phyloP scores from a whole-genome alignment of 2,113 vertebrate genomes.

The Leucopsar rothschildi region DNA sequence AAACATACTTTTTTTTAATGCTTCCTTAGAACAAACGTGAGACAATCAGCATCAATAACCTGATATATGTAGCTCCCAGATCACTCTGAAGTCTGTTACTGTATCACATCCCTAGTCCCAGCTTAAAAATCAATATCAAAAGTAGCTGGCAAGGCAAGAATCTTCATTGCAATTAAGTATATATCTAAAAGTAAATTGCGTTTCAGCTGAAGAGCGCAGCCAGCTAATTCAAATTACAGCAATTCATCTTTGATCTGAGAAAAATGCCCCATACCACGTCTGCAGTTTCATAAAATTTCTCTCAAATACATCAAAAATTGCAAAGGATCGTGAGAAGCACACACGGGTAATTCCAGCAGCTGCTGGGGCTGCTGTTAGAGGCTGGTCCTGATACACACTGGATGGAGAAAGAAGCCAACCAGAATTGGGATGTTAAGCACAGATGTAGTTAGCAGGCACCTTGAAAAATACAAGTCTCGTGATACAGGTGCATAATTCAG shows the following conservation, averaged over 20 bases:
- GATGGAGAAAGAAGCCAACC: neutral
- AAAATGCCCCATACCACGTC: neutral
- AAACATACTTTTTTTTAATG: neutral
- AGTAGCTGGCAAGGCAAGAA: constrained; percentile 58
- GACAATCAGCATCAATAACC: constrained; percentile 36
- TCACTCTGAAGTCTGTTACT: constrained; percentile 14
- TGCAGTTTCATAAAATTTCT: constrained; percentile 39
- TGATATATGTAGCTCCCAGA: constrained; percentile 44
- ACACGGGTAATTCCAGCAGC: neutral
- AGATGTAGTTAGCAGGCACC: neutral
- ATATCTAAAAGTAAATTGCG: constrained; percentile 48
- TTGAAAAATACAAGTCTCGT: neutral
- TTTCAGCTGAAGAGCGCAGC: constrained; percentile 22
- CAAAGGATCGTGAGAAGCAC: neutral
- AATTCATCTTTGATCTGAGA: constrained; percentile 50
- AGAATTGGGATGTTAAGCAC: neutral
- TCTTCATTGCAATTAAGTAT: constrained; percentile 57
- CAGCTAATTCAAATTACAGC: constrained; percentile 60
- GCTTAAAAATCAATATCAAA: constrained; percentile 62
- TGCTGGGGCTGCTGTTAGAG: neutral
- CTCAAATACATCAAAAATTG: constrained; percentile 29
- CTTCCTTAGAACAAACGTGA: neutral
- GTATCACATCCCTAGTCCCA: constrained; percentile 24
- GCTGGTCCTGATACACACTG: neutral
- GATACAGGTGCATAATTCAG: neutral